Evolutionary conservation across 2,888 invertebrate species (phyloP).

Genomic region (Dasypolia templi): DNA sequence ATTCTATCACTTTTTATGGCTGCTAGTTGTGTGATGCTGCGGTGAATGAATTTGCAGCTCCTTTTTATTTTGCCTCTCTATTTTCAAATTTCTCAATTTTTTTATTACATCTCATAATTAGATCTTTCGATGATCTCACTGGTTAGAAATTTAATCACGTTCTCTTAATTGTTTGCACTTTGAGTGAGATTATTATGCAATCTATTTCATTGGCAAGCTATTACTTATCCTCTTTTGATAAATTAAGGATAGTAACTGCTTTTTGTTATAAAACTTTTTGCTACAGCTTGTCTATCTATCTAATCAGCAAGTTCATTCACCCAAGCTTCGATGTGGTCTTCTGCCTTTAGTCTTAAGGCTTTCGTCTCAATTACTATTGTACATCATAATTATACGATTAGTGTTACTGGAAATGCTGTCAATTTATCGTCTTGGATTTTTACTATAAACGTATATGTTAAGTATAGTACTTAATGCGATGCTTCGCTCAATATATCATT

Average conservation of each 20-base stretch:
- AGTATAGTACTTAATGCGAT: conserved; percentile 77
- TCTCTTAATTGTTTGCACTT: background rate
- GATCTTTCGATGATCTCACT: conserved; percentile 1
- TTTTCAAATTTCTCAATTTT: background rate
- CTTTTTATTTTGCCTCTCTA: conserved; percentile 1
- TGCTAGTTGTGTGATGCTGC: conserved; percentile 67
- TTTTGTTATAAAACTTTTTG: conserved; percentile 11
- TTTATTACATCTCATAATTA: background rate
- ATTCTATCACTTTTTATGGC: conserved; percentile 73
- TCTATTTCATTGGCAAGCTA: background rate
- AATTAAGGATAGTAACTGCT: background rate
- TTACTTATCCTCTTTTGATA: background rate
- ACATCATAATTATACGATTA: conserved; percentile 82
- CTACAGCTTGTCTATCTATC: conserved; percentile 13
- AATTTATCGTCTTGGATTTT: conserved; percentile 87
- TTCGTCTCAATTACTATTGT: conserved; percentile 85
- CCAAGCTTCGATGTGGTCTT: conserved; percentile 72
- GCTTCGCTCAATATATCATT: conserved; percentile 79
- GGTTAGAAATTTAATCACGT: background rate
- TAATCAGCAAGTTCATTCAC: conserved; percentile 64
- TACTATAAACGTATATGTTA: conserved; percentile 76
- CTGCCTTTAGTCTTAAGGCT: conserved; percentile 83
- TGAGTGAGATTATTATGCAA: background rate
- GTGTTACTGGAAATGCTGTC: conserved; percentile 87
- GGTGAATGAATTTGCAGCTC: conserved; percentile 62